Base-by-base conservation (phyloP, 1,140 invertebrate genomes). In the Mamestra configurata region DNA sequence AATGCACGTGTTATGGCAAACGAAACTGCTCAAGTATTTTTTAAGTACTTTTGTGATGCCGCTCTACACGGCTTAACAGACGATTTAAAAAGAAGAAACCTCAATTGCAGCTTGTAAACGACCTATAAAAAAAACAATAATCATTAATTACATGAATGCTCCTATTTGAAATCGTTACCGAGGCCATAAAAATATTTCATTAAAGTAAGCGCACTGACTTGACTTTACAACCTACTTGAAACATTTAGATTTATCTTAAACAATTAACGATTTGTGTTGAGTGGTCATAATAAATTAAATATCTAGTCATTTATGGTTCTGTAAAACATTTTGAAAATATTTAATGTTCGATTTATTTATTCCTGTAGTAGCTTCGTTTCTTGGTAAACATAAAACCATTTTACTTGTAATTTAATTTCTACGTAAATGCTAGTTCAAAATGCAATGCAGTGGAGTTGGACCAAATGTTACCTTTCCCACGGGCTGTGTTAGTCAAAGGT, bases 381-480 rank as follows among this genome's bases (percentile, higher is more conserved):
- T 31, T 4, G 15, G 13, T n/a, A 49, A 49, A 49, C 15, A n/a
- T 49, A 49, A 49, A 49, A n/a, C 15, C 4, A n/a, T 15, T 1
- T 49, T n/a, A 15, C 22, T 57, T 15, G 5, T n/a, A 40, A 40
- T 8, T 6, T n/a, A n/a, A 37, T 40, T 31, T 59, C 55, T 27
- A 24, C 7, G 15, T 55, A 22, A 22, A 24, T 55, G 15, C 8
- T 55, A 55, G 51, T 1, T 10, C 8, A 27, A 18, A 13, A 27
- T 27, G 13, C 27, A 59, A 7, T 40, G n/a, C 20, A 15, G n/a
- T n/a, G 18, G 59, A 35, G 61, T 66, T 66, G 22, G 35, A 40
- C 61, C 61, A 66, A 43, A 13, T 66, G 61, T n/a, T 4, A 37
- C n/a, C 31, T 40, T 66, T 66, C 61, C 61, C 61, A 66, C 35